phyloP scores from a whole-genome alignment of 2,797 vertebrate species.

The Pseudochromis fuscus region DNA sequence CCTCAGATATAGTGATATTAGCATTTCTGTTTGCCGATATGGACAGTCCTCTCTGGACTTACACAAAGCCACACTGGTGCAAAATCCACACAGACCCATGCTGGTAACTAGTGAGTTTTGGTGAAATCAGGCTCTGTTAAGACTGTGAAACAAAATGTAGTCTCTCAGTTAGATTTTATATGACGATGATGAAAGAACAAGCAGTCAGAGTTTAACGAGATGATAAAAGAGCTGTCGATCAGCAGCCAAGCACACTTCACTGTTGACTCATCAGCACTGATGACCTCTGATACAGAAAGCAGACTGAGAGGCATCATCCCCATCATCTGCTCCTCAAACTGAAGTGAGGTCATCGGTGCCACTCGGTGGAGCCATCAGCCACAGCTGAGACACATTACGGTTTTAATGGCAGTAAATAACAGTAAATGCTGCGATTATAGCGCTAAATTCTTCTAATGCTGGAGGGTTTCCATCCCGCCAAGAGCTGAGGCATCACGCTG shows the following conservation, averaged over 20 bases:
- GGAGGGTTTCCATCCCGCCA: conserved; percentile 45
- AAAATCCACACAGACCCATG: no score
- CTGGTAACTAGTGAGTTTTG: no score
- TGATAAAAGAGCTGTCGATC: conserved; percentile 1
- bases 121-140: no score
- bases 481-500: conserved; percentile 56
- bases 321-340: conserved; percentile 55
- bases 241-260: conserved; percentile 15
- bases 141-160: no score
- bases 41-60: no score
- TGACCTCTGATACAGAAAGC: conserved; percentile 24
- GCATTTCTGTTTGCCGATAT: no score
- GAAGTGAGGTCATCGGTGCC: conserved; percentile 60
- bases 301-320: conserved; percentile 32
- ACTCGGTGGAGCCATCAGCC: conserved; percentile 53
- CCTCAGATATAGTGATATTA: no score
- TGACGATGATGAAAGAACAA: not conserved
- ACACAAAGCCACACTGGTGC: no score
- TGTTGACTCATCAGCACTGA: conserved; percentile 26
- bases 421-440: conserved; percentile 65
- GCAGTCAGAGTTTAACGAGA: no score
- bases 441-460: conserved; percentile 63
- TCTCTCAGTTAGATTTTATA: no score
- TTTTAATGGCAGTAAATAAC: conserved; percentile 71
- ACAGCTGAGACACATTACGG: conserved; percentile 55